Evolutionary conservation across 2,113 vertebrate genomes (phyloP), one percentile per base, ranked within the genome.

Genomic region (Ciconia boyciana): DNA sequence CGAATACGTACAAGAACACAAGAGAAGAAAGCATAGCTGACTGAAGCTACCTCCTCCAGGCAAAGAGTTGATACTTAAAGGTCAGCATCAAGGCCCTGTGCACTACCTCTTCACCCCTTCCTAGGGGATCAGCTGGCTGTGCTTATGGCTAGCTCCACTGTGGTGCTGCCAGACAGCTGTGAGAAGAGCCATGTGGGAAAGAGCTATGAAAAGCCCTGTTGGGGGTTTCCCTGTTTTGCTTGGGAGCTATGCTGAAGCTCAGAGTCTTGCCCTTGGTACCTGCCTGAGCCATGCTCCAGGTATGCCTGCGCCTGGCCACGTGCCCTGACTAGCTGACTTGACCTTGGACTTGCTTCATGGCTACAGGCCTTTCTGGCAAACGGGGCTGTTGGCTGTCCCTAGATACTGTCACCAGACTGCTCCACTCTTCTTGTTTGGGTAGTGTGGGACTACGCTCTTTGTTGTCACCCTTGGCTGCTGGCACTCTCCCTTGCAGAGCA

Each of bases 271-370:
- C 51, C 11, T 18, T n/a, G 39, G 44, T n/a, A 28, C 10, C 13
- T 44, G 26, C 32, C 66, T 39, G 39, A 41, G 34, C 34, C 36
- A 49, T 1, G 13, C 36, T 75, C 14, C 44, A 5, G 21, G 19
- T n/a, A 32, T 7, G 6, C 12, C 41, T 44, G 29, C 1, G 2
- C 18, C 58, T 36, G 41, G 41, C 32, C 49, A 54, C 0, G 1
- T 28, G 32, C 11, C 22, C n/a, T 41, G 60, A 52, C 11, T 7
- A 6, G 34, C 34, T 17, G 83, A 46, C 46, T 71, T 10, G 14
- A 58, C 55, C 84, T 58, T 43, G 60, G 48, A 68, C 24, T 46
- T 44, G 22, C 29, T 87, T 55, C 31, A 10, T 7, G 36, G 70
- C n/a, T n/a, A 58, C 24, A 61, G 28, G 39, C 29, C 48, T 55